These are phyloP conservation scores for Picathartes gymnocephalus DNA, from an alignment of 2,113 vertebrate genomes.

Conservation along the genomic window DNA sequence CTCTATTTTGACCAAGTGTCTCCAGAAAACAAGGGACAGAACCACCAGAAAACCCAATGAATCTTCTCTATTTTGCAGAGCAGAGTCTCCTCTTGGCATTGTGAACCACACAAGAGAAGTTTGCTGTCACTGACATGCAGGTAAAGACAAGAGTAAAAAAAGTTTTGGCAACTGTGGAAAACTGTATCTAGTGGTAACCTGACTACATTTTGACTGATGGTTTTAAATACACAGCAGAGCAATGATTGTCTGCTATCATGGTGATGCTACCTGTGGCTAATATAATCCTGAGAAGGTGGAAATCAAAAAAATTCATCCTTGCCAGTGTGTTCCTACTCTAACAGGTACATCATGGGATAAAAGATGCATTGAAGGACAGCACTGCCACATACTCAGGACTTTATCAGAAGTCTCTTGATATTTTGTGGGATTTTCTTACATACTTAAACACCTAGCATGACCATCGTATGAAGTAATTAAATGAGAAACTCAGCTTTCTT, in stretches of 20 bases:
- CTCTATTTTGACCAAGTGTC: background rate
- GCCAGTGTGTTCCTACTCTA: background rate
- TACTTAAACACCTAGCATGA: background rate
- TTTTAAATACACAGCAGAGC: background rate
- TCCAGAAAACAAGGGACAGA: background rate
- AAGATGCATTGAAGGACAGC: background rate
- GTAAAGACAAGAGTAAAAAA: background rate
- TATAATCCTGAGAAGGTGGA: background rate
- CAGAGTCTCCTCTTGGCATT: background rate
- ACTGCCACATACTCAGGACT: background rate
- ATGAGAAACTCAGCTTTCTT: background rate
- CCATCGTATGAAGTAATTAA: background rate
- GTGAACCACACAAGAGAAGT: background rate
- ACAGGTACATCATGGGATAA: background rate
- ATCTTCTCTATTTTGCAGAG: rapidly evolving
- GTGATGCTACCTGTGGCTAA: background rate
- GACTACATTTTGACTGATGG: background rate
- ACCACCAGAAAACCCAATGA: background rate
- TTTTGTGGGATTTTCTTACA: background rate
- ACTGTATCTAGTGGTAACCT: background rate
- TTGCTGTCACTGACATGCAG: background rate
- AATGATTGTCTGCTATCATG: background rate
- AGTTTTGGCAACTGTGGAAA: background rate
- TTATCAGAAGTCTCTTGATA: background rate
- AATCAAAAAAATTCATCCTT: background rate